Evolutionary conservation across 2,888 invertebrate species (phyloP).

Genomic region (Neoscelio sp.): DNA sequence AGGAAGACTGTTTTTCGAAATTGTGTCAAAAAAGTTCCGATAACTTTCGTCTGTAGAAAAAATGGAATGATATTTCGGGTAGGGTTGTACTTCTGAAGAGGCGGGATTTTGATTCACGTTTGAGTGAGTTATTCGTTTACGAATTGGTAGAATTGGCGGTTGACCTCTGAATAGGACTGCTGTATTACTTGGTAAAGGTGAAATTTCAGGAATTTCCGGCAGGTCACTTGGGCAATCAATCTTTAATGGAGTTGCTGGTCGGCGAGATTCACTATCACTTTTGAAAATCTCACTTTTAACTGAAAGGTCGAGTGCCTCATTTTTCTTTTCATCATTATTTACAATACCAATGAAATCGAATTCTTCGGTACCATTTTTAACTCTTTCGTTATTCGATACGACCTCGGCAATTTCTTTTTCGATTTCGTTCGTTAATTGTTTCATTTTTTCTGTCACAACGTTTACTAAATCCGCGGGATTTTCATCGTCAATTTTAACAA

Average conservation of each 20-base stretch:
- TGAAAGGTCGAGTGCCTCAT: constrained; percentile 50
- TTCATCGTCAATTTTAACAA: too few species aligned
- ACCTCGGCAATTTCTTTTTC: constrained; percentile 7
- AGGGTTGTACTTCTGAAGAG: constrained; percentile 8
- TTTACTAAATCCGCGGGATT: constrained; percentile 34
- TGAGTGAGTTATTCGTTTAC: constrained; percentile 47
- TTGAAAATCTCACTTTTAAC: constrained; percentile 70
- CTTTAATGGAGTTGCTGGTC: constrained; percentile 70
- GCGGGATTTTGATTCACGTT: constrained; percentile 22
- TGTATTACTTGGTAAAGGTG: constrained; percentile 65
- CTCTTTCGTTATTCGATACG: background rate
- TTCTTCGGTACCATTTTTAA: too few species aligned
- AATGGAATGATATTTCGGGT: constrained; percentile 8
- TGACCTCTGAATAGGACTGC: constrained; percentile 32
- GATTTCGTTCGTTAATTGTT: constrained; percentile 45
- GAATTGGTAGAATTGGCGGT: constrained; percentile 67
- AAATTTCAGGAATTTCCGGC: constrained; percentile 71
- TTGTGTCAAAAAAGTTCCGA: constrained; percentile 11
- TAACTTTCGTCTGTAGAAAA: constrained; percentile 12
- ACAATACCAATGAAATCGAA: background rate
- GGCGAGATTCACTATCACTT: constrained; percentile 67
- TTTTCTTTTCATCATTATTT: constrained; percentile 23
- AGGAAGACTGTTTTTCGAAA: constrained; percentile 18
- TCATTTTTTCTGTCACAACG: constrained; percentile 38
- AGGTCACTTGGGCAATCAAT: constrained; percentile 69